Base-by-base conservation (phyloP, 2,797 vertebrate genomes). In the Podarcis siculus region DNA sequence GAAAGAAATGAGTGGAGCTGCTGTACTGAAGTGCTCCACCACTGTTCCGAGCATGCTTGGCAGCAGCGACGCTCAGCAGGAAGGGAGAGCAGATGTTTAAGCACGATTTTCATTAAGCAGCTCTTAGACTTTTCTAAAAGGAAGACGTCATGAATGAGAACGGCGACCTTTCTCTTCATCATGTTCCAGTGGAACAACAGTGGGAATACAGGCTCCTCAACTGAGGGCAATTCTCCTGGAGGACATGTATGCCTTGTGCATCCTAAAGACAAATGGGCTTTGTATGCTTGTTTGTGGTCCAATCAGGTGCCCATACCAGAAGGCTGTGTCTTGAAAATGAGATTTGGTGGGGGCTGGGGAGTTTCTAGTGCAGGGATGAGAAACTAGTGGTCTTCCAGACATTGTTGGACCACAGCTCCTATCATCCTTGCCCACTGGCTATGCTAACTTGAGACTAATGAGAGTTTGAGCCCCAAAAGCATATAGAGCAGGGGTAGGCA, bases 131-230 rank as follows among this genome's bases (percentile, higher is more conserved):
- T 89, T 92, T 89, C 93, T 92, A 92, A 83, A n/a, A 55, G 27
- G 77, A 82, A 91, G 91, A 90, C 86, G 79, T 78, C 89, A 93
- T 91, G 90, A 92, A 94, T 92, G 73, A 94, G 89, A 92, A 90
- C 76, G 79, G 87, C 89, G 90, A 93, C 92, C 89, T 95, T 94
- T 90, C 87, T 87, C 89, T 91, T 91, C 89, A 89, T 88, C 92
- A 90, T 91, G 87, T 90, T 45, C 87, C 87, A 91, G 89, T 45
- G 82, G 92, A 92, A 93, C 89, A 89, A 90, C 91, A 93, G 77
- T 95, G 93, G 94, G 90, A 86, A 88, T 91, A 90, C 78, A 93
- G 91, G 92, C 85, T 94, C 30, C 67, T 49, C 92, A 94, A 79
- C 82, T 27, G 9, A 76, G 35, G 35, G 85, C 89, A 88, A 92